A percentile compares a stretch with the other conserved stretches of the same genome.
Conservation (phyloP, 2,888 invertebrate genomes). For the Eumacrocentrus americanus region DNA sequence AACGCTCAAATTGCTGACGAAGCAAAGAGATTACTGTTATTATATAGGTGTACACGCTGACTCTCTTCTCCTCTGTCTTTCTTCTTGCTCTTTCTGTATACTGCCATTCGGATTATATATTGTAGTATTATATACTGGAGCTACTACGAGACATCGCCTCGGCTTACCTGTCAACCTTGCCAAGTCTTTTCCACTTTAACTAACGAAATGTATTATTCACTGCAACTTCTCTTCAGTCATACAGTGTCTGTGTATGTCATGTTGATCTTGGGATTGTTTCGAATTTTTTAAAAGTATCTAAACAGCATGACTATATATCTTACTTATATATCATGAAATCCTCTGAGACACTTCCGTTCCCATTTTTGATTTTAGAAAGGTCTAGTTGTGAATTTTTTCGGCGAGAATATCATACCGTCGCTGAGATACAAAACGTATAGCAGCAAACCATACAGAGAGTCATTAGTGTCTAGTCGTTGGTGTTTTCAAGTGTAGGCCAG, state of each 20-base stretch:
- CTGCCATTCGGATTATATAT: slow-evolving; percentile 8
- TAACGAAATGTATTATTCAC: too few relatives aligned
- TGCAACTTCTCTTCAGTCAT: too few relatives aligned
- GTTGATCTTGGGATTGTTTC: too few relatives aligned
- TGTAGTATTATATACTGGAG: too few relatives aligned
- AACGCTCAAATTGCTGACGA: slow-evolving; percentile 59
- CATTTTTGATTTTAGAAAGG: slow-evolving; percentile 5
- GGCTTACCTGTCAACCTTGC: too few relatives aligned
- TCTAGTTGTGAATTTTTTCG: not conserved
- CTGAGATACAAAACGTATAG: not conserved
- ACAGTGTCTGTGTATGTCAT: too few relatives aligned
- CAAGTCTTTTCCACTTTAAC: too few relatives aligned
- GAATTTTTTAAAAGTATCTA: too few relatives aligned
- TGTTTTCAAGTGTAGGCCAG: not conserved
- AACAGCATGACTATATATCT: too few relatives aligned
- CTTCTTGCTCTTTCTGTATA: slow-evolving; percentile 21
- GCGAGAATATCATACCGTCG: slow-evolving; percentile 6
- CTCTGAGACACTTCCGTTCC: slow-evolving; percentile 5
- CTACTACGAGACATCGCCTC: too few relatives aligned
- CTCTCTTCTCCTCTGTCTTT: slow-evolving; percentile 36
- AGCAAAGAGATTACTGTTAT: slow-evolving; percentile 60
- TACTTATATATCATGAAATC: too few relatives aligned
- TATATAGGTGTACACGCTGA: slow-evolving; percentile 52
- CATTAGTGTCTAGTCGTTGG: not conserved
- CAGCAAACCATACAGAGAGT: not conserved